Evolutionary conservation across 2,797 vertebrate species (phyloP).

Genomic region (Phrynocephalus vlangalii): DNA sequence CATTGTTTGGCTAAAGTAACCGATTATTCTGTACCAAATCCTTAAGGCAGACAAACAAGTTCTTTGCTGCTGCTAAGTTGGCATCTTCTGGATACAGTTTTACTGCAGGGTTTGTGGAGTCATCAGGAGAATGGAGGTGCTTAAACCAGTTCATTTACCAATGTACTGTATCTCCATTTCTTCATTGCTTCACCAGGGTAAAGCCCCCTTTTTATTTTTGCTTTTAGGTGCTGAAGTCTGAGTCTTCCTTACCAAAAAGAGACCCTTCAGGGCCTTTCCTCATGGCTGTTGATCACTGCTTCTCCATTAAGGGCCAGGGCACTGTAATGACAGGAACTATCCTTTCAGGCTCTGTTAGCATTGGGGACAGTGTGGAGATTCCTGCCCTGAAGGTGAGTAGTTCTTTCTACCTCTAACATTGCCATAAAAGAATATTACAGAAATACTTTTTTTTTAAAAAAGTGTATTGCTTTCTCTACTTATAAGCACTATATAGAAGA

Average conservation of each 20-base stretch:
- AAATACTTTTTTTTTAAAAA: conserved; percentile 43
- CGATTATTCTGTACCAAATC: conserved; percentile 64
- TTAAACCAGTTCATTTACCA: conserved; percentile 55
- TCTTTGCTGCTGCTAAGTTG: conserved; percentile 39
- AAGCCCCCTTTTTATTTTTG: conserved; percentile 61
- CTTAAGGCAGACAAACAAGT: conserved; percentile 70
- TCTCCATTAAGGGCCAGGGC: conserved; percentile 97
- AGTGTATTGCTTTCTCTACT: conserved; percentile 9
- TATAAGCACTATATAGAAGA: not conserved
- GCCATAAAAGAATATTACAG: not conserved
- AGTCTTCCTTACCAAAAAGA: conserved; percentile 91
- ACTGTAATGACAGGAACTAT: conserved; percentile 98
- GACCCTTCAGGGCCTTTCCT: conserved; percentile 91
- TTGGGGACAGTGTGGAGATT: conserved; percentile 96
- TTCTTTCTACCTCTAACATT: conserved; percentile 44
- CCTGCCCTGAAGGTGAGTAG: conserved; percentile 92
- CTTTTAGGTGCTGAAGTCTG: conserved; percentile 90
- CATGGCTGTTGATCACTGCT: conserved; percentile 98
- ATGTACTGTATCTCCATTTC: not conserved
- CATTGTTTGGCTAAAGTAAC: conserved; percentile 65
- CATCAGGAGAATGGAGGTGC: conserved; percentile 51
- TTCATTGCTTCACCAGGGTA: conserved; percentile 51
- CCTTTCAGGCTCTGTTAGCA: conserved; percentile 91
- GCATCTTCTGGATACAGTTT: conserved; percentile 35
- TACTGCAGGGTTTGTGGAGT: conserved; percentile 47